These are phyloP conservation scores for Pterois miles DNA, from an alignment of 2,797 vertebrate genomes.

Conservation along the genomic window DNA sequence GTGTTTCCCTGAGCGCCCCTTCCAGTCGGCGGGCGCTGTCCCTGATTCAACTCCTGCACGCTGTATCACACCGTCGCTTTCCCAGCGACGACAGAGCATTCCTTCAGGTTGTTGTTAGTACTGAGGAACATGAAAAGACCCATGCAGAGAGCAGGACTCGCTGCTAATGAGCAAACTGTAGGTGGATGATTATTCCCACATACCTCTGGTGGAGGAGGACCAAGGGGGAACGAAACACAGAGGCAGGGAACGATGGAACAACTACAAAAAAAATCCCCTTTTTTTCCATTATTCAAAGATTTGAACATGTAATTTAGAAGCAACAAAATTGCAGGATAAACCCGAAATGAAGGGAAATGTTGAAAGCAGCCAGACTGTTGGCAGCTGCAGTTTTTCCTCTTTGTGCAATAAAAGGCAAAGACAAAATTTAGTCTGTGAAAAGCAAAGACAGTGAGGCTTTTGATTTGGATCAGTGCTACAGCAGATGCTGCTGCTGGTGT, in stretches of 20 bases:
- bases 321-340: neutral
- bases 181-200: slow-evolving; percentile 70
- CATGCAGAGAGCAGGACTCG: slow-evolving; percentile 57
- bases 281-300: slow-evolving; percentile 19
- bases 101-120: slow-evolving; percentile 58
- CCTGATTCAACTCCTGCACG: slow-evolving; percentile 40
- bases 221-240: slow-evolving; percentile 6
- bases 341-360: slow-evolving; percentile 11
- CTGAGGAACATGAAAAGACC: slow-evolving; percentile 68
- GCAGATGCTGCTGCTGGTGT: slow-evolving; percentile 26
- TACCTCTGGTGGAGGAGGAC: slow-evolving; percentile 65
- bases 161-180: slow-evolving; percentile 72
- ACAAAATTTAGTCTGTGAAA: neutral
- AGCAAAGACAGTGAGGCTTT: neutral
- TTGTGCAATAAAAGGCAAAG: slow-evolving; percentile 28
- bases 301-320: slow-evolving; percentile 27
- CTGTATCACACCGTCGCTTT: slow-evolving; percentile 25
- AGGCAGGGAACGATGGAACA: slow-evolving; percentile 5
- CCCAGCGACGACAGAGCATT: slow-evolving; percentile 40
- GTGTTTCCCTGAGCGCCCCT: slow-evolving; percentile 22
- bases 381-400: slow-evolving; percentile 1
- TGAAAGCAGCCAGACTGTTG: slow-evolving; percentile 19
- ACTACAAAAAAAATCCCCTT: neutral
- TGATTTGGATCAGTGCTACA: slow-evolving; percentile 32
- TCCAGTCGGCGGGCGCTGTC: slow-evolving; percentile 26